Evolutionary conservation across 2,113 vertebrate species (phyloP), one percentile per base, ranked within the genome.

Genomic region (Caloenas nicobarica): DNA sequence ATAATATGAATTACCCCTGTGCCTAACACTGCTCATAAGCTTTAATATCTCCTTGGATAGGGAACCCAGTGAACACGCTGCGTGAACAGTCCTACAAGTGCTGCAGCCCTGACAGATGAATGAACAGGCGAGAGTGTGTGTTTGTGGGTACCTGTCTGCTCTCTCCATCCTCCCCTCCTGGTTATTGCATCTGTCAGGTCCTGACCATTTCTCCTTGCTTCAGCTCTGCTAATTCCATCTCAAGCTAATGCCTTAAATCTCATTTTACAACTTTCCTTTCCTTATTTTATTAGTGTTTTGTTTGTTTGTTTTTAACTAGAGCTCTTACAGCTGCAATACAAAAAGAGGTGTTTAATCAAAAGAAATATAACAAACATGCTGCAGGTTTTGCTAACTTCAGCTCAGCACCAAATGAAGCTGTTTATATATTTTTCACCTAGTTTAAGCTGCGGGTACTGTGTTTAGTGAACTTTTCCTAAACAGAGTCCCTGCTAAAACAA

Each of bases 71-170:
- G 85, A 60, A 48, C 34, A 12, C 3, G 24, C 8, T 56, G 31
- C 28, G n/a, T 25, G 10, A 58, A 33, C 7, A 33, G 51, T n/a
- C 42, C 69, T 60, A 44, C 29, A 16, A 26, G 26, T 29, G 54
- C 51, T 61, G 51, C 61, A 33, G 66, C 17, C 10, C 38, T 14
- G 65, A 31, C 0, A 34, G 53, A 29, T 13, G 44, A 33, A 50
- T 1, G 34, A 40, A 40, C 0, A 2, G 24, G 31, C 3, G 7
- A 11, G 33, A 2, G 13, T 1, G 25, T 19, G 34, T 26, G 51
- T 36, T 1, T 18, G 36, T 6, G 34, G 17, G 31, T 14, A 61
- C n/a, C 53, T 33, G 79, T 14, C 38, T 21, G 36, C 51, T n/a
- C n/a, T 26, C 58, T 50, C 46, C 68, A 48, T 36, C 42, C 56